Evolutionary conservation across 2,888 invertebrate genomes (phyloP), one percentile per base, ranked within the genome.

Genomic region (Blastobasis adustella): DNA sequence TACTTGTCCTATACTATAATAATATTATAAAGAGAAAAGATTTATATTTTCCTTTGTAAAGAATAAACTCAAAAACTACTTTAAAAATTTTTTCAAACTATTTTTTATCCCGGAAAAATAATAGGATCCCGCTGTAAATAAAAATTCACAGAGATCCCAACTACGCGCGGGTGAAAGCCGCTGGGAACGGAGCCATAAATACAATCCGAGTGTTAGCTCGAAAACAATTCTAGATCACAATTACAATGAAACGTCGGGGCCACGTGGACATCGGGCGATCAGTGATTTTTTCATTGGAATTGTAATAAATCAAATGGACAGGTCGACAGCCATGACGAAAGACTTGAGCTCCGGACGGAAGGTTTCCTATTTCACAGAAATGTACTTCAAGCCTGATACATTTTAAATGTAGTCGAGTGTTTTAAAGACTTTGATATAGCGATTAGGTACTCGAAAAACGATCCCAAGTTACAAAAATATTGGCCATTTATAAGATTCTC

Each of bases 261-360:
- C 50, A 45, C 48, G 46, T 38, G 51, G 48, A 54, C 54, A 60
- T 55, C 56, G 58, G 54, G 54, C 51, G 53, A 10, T 46, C 46
- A 43, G 56, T 58, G 53, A 56, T 56, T 54, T 63, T 60, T 65
- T 65, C 54, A 62, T 58, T 56, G 53, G 47, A 51, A 49, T 41
- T 43, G 45, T 57, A 49, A 62, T 65, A 60, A 62, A 65, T 65
- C 62, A 58, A 51, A 10, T 45, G 50, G 57, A 58, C 58, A 57
- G 48, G 45, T 54, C 47, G 55, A 58, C 60, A 58, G 51, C 40
- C 53, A 38, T 58, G 55, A 57, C 57, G 57, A 58, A 41, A 47
- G 44, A n/a, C 36, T 43, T 43, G 43, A 43, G n/a, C 10, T 10
- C 10, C n/a, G 43, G 10, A 43, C 10, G 6, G 6, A 10, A 43